Conservation (phyloP, 1,140 invertebrate species). For the Euura lappo region DNA sequence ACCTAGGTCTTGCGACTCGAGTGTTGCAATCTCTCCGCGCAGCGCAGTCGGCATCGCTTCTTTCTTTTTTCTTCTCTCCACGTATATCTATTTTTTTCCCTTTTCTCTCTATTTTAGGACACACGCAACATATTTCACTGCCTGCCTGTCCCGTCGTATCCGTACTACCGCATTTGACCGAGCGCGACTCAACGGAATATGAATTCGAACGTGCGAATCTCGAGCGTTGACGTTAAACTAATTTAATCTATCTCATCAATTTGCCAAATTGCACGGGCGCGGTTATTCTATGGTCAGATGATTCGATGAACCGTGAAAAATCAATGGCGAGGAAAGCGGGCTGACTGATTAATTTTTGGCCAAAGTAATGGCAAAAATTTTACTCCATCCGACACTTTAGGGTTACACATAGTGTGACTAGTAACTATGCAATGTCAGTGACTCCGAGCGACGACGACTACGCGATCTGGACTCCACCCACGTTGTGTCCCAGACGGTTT, state of each 20-base stretch:
- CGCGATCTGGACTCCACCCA: conserved; percentile 1
- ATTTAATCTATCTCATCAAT: no score
- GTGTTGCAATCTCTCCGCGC: conserved; percentile 18
- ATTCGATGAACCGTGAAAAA: no score
- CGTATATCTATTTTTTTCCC: conserved; percentile 19
- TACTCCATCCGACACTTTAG: no score
- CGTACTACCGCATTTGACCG: no score
- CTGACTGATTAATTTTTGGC: no score
- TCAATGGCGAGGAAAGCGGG: no score
- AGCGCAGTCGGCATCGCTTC: conserved; percentile 8
- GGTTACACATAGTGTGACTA: background rate
- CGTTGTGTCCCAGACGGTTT: background rate
- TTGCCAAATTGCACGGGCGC: no score
- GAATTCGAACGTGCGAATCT: no score
- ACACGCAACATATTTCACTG: conserved; percentile 12
- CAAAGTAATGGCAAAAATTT: no score
- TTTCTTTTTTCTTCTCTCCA: conserved; percentile 27
- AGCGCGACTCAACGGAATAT: no score
- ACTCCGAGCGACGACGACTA: conserved; percentile 2
- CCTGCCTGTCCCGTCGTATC: conserved; percentile 21
- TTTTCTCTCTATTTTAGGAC: conserved; percentile 1
- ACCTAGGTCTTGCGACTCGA: background rate
- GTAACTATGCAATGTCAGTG: conserved; percentile 7
- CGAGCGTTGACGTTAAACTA: no score
- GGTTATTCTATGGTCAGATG: no score